Conservation (phyloP, 1,140 invertebrate genomes). For the Aradophagus sp. region DNA sequence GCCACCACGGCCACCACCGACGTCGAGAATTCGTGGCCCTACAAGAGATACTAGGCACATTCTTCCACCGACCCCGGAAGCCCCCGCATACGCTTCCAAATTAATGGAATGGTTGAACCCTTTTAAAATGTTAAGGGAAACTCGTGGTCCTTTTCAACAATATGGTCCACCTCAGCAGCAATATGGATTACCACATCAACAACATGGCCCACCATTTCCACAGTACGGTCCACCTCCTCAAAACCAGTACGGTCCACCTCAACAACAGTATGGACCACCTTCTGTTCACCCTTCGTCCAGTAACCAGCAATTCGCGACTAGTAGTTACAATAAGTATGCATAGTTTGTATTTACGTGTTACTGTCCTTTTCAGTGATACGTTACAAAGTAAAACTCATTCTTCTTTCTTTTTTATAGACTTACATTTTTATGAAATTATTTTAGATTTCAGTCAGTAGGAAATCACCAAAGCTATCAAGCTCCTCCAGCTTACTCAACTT, state of each 20-base stretch:
- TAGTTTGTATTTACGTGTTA: slow-evolving; percentile 11
- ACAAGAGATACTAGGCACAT: slow-evolving; percentile 42
- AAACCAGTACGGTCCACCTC: slow-evolving; percentile 19
- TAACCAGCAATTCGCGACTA: slow-evolving; percentile 19
- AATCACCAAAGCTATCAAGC: slow-evolving; percentile 9
- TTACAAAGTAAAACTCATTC: background rate
- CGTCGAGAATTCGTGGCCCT: slow-evolving; percentile 17
- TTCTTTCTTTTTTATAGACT: background rate
- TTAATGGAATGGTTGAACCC: slow-evolving; percentile 69
- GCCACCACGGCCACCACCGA: slow-evolving; percentile 34
- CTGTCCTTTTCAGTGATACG: too few species aligned
- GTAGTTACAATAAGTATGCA: slow-evolving; percentile 2
- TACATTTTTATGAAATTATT: slow-evolving; percentile 11
- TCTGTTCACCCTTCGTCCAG: background rate
- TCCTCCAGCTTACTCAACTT: background rate
- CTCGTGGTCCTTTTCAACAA: background rate
- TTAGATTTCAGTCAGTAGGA: slow-evolving; percentile 8
- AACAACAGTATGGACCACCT: slow-evolving; percentile 16
- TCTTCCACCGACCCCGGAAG: slow-evolving; percentile 22
- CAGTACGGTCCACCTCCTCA: slow-evolving; percentile 14
- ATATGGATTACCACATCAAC: slow-evolving; percentile 11
- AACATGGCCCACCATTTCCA: slow-evolving; percentile 6
- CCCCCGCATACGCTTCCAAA: slow-evolving; percentile 63
- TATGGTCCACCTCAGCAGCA: slow-evolving; percentile 12
- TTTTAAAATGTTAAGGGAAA: slow-evolving; percentile 34